Evolutionary conservation across 2,797 vertebrate species (phyloP).

Genomic region (Microhierax caerulescens): DNA sequence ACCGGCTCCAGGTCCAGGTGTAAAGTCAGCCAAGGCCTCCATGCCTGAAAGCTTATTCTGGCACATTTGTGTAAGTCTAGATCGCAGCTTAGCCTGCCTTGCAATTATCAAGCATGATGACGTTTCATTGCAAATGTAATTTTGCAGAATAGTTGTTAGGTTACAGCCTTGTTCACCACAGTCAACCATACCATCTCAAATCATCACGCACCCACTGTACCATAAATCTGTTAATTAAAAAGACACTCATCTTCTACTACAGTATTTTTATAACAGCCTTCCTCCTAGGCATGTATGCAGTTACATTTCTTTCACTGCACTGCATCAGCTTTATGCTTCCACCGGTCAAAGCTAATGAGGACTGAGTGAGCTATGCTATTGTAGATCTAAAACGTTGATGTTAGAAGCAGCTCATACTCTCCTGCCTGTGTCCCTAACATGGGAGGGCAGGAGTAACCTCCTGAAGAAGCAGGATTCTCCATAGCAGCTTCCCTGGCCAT

Average conservation of each 20-base stretch:
- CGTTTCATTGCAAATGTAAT: neutral
- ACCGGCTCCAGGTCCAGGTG: neutral
- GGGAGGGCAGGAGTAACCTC: neutral
- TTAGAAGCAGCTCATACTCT: neutral
- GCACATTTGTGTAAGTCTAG: neutral
- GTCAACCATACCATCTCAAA: neutral
- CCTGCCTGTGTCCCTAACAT: neutral
- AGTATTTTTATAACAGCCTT: neutral
- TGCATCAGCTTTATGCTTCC: neutral
- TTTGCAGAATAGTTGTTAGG: neutral
- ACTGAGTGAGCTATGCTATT: neutral
- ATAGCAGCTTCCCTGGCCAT: neutral
- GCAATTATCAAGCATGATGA: neutral
- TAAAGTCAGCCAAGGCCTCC: neutral
- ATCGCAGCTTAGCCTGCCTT: neutral
- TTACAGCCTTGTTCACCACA: neutral
- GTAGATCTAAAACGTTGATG: neutral
- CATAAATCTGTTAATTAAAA: conserved; percentile 24
- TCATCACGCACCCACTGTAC: neutral
- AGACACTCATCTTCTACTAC: neutral
- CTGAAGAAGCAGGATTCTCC: neutral
- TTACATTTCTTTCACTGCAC: neutral
- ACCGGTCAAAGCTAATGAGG: conserved; percentile 20
- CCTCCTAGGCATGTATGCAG: neutral
- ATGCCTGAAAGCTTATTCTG: neutral